Evolutionary conservation across 2,797 vertebrate genomes (phyloP), one percentile per base, ranked within the genome.

Genomic region (Sebastes itinus): DNA sequence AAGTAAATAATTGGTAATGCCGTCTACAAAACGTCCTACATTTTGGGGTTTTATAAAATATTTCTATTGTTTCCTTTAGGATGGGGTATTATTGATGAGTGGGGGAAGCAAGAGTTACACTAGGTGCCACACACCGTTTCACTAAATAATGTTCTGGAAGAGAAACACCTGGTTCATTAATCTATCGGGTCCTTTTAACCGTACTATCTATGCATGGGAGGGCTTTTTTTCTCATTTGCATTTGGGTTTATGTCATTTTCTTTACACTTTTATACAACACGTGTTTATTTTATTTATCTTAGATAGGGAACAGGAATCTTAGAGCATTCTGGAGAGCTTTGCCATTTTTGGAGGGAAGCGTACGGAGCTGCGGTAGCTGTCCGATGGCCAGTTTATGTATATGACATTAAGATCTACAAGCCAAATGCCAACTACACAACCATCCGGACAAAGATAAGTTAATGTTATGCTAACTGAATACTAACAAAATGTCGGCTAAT

Each of bases 241-340:
- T 65, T 7, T 6, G 7, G 4, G 4, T 63, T 73, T 5, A 5
- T 56, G 2, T 32, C 0, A n/a, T 58, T 38, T 33, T 66, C 10
- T 74, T 46, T 18, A 33, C 35, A 61, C 2, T 78, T 80, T 67
- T 56, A 62, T 68, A n/a, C 14, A 60, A 14, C 12, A 27, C 3
- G 1, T 12, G 3, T 61, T 62, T 72, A 14, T 58, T 58, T 62
- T 72, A n/a, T 58, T 35, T 10, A 35, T n/a, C 20, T n/a, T 22
- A 5, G 2, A 32, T 38, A 42, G 38, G 38, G 13, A 42, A 42
- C 13, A 42, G 38, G 38, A 42, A 42, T 42, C 38, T 0, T 13
- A 5, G 1, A 6, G 38, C 38, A 6, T 42, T 42, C 38, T 42
- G 38, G 13, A 0, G 13, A 1, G 0, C 38, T 42, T 2, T 42